A percentile compares a stretch with the other conserved stretches of the same genome.
Conservation (phyloP, 2,113 vertebrate species). For the Melospiza georgiana region DNA sequence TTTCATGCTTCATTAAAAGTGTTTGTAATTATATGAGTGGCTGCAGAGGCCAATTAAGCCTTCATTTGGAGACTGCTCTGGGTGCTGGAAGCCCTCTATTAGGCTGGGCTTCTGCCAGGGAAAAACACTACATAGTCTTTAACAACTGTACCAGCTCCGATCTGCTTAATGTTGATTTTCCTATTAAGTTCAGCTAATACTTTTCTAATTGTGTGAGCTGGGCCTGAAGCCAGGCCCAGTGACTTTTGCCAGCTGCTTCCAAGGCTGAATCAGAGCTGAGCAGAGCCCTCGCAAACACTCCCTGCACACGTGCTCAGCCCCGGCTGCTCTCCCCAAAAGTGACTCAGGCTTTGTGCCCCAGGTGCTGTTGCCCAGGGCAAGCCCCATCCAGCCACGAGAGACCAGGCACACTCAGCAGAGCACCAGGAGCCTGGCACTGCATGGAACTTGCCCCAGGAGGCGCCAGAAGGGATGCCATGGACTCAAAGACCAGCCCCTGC, state of each 20-base stretch:
- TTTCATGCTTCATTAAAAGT: constrained; percentile 68
- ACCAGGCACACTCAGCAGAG: not conserved
- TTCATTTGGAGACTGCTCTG: constrained; percentile 54
- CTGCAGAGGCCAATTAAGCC: constrained; percentile 68
- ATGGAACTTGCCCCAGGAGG: not conserved
- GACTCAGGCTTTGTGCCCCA: not conserved
- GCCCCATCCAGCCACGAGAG: not conserved
- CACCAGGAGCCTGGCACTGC: not conserved
- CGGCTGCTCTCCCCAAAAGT: not conserved
- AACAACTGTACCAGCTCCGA: constrained; percentile 46
- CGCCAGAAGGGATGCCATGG: not conserved
- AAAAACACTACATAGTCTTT: constrained; percentile 52
- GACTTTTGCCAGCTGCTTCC: not conserved
- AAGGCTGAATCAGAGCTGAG: not conserved
- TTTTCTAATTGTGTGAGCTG: constrained; percentile 61
- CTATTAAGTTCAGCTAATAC: constrained; percentile 65
- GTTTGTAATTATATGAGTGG: constrained; percentile 67
- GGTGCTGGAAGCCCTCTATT: constrained; percentile 45
- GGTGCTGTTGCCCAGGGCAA: not conserved
- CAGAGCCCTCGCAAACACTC: not conserved
- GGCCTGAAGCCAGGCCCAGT: constrained; percentile 28
- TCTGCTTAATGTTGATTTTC: constrained; percentile 70
- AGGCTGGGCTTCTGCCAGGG: constrained; percentile 53
- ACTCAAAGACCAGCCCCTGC: not conserved
- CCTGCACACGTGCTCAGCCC: not conserved